Evolutionary conservation across 2,113 vertebrate species (phyloP).

Genomic region (Motacilla alba): DNA sequence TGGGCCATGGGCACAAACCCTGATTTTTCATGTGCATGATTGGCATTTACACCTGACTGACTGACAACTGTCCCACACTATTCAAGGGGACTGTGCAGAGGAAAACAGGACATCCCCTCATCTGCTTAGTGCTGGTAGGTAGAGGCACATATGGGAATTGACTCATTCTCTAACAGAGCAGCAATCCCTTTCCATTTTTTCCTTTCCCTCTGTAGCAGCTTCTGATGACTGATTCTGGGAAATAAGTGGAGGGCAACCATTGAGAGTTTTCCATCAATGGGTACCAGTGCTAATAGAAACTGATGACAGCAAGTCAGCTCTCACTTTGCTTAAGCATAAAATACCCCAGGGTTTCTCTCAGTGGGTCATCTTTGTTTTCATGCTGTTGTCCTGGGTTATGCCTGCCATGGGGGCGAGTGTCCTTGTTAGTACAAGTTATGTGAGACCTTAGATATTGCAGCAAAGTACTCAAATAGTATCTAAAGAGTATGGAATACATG

Average conservation of each 20-base stretch:
- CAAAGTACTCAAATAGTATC: neutral
- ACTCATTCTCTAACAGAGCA: neutral
- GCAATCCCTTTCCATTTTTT: neutral
- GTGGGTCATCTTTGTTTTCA: neutral
- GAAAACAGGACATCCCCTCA: neutral
- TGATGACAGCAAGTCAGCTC: neutral
- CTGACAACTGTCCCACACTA: slow-evolving; percentile 3
- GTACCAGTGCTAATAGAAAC: neutral
- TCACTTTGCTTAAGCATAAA: neutral
- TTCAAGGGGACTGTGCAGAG: neutral
- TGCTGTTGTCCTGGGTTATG: neutral
- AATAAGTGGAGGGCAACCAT: neutral
- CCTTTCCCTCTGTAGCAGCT: neutral
- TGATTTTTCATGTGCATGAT: neutral
- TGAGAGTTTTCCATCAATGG: neutral
- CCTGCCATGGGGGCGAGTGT: neutral
- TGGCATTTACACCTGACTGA: slow-evolving; percentile 13
- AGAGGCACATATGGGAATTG: neutral
- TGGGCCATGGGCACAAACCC: neutral
- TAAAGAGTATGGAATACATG: neutral
- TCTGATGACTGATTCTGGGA: neutral
- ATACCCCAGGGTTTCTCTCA: neutral
- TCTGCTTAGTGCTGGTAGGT: neutral
- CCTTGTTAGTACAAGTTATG: neutral
- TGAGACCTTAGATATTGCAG: neutral